Evolutionary conservation across 1,140 invertebrate species (phyloP).

Genomic region (Dinoponera quadriceps): DNA sequence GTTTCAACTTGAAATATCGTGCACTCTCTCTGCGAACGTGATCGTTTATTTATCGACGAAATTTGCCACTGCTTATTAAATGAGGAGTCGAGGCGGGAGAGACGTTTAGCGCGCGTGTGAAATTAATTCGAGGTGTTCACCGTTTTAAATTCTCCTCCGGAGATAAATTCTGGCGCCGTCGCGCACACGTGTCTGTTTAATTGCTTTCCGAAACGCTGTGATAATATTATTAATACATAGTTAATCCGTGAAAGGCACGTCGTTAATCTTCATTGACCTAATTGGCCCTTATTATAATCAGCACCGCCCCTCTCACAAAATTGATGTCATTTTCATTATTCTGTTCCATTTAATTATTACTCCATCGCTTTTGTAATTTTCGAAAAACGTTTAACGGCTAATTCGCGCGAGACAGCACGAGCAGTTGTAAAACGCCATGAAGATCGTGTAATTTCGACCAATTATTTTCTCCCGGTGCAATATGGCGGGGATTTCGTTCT

Average conservation of each 20-base stretch:
- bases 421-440: too few species aligned
- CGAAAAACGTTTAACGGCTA: neutral
- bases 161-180: too few species aligned
- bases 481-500: too few species aligned
- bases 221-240: conserved; percentile 6
- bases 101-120: neutral
- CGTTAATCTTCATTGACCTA: conserved; percentile 42
- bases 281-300: conserved; percentile 9
- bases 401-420: too few species aligned
- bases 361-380: conserved; percentile 9
- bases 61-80: conserved; percentile 3
- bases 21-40: neutral
- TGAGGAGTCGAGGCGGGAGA: too few species aligned
- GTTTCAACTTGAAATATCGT: conserved; percentile 8
- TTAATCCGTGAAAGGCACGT: conserved; percentile 5
- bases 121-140: neutral
- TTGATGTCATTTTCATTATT: conserved; percentile 25
- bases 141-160: too few species aligned
- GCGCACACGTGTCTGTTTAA: neutral
- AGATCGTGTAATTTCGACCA: too few species aligned
- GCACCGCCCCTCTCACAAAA: neutral
- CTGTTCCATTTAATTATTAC: neutral
- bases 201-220: neutral
- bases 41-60: neutral
- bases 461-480: neutral